Evolutionary conservation across 2,797 vertebrate species (phyloP).

Genomic region (Catharus ustulatus): DNA sequence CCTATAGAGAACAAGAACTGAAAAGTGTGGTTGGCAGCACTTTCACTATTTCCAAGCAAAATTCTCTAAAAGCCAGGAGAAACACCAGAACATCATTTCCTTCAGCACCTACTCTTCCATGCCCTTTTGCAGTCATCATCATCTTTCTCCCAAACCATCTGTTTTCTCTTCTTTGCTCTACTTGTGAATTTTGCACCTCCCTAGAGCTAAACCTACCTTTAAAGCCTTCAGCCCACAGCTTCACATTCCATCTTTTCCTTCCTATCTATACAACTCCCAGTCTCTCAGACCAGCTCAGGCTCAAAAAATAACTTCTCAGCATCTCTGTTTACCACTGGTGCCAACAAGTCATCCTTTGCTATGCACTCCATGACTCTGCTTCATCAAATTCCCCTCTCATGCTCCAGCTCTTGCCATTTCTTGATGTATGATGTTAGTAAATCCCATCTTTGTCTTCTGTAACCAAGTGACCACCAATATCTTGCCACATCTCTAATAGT

Average conservation of each 20-base stretch:
- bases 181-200: background rate
- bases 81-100: background rate
- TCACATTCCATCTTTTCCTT: background rate
- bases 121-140: background rate
- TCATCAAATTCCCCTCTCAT: background rate
- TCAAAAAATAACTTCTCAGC: background rate
- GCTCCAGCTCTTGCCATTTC: background rate
- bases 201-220: background rate
- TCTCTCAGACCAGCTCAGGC: background rate
- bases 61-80: background rate
- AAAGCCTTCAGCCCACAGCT: background rate
- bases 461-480: background rate
- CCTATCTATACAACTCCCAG: too few species aligned
- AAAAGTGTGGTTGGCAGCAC: background rate
- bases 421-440: background rate
- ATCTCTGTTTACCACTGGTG: fast-evolving
- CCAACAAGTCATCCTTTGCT: background rate
- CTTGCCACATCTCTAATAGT: background rate
- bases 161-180: background rate
- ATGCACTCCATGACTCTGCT: fast-evolving
- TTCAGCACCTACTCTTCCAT: background rate
- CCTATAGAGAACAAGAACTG: background rate
- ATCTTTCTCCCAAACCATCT: background rate
- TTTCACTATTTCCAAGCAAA: background rate
- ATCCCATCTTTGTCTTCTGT: background rate